A percentile compares a stretch with the other conserved stretches of the same genome.
Conservation (phyloP, 2,113 vertebrate species). For the Platanista minor region DNA sequence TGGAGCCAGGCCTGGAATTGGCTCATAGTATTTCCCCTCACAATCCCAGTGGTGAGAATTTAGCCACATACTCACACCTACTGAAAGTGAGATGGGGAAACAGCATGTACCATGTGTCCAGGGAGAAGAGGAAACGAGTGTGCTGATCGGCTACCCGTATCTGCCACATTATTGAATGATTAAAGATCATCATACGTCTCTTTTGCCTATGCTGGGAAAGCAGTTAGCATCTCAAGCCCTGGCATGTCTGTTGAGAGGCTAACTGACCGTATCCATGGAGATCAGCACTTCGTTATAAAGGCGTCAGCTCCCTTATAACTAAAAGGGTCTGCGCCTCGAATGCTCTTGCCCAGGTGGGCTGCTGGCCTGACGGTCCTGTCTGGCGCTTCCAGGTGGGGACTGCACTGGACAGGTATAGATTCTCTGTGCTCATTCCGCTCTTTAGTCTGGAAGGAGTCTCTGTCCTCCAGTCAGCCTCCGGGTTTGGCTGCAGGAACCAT, state of each 20-base stretch:
- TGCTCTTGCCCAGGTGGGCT: not conserved
- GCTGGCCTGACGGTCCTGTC: not conserved
- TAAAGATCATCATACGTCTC: not conserved
- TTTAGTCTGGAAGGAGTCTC: slow-evolving; percentile 15
- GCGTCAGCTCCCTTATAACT: not conserved
- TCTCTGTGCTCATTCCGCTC: not conserved
- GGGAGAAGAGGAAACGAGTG: not conserved
- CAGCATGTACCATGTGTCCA: not conserved
- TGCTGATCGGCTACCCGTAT: not conserved
- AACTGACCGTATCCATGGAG: not conserved
- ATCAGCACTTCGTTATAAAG: not conserved
- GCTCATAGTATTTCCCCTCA: not conserved
- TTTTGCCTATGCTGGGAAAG: not conserved
- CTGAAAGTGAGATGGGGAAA: not conserved
- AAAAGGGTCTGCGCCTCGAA: not conserved
- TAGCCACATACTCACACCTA: not conserved
- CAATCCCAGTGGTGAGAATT: not conserved
- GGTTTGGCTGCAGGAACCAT: not conserved
- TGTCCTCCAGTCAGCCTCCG: slow-evolving; percentile 51
- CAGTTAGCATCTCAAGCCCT: not conserved
- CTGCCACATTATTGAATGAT: not conserved
- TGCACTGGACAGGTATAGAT: not conserved
- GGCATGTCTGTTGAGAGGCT: not conserved
- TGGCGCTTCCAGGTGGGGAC: not conserved
- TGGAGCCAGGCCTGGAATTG: not conserved